Evolutionary conservation across 1,140 invertebrate genomes (phyloP).

Genomic region (Drosophila littoralis): DNA sequence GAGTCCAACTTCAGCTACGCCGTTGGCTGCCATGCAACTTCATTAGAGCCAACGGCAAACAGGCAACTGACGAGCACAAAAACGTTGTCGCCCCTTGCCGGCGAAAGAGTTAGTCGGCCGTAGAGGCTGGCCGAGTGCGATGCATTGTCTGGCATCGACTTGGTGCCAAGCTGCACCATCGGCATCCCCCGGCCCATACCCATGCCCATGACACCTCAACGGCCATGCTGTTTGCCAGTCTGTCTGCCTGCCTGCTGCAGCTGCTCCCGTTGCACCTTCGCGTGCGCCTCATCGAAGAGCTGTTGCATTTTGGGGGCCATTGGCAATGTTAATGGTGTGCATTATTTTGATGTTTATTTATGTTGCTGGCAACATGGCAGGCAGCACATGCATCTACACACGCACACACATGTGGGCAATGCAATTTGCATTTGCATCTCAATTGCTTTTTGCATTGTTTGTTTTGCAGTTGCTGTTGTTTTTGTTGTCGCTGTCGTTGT

Average conservation of each 20-base stretch:
- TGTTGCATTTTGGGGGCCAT: conserved; percentile 72
- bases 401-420: conserved; percentile 62
- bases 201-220: conserved; percentile 67
- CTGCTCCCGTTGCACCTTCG: conserved; percentile 7
- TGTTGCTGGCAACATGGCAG: conserved; percentile 58
- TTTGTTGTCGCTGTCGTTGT: conserved; percentile 21
- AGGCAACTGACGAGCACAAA: conserved; percentile 17
- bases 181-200: conserved; percentile 30
- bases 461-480: conserved; percentile 52
- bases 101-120: conserved; percentile 66
- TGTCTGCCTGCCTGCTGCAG: conserved; percentile 20
- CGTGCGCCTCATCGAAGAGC: conserved; percentile 8
- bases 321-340: conserved; percentile 80
- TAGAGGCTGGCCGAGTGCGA: no score
- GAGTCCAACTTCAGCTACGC: conserved; percentile 5
- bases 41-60: conserved; percentile 61
- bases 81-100: conserved; percentile 35
- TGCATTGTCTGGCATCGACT: conserved; percentile 41
- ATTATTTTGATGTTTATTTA: conserved; percentile 81
- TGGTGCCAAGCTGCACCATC: conserved; percentile 16
- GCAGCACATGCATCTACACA: conserved; percentile 28
- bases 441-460: conserved; percentile 78
- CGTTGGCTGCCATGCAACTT: conserved; percentile 54
- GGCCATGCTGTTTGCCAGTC: conserved; percentile 33
- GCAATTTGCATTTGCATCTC: conserved; percentile 80